phyloP scores from a whole-genome alignment of 2,888 invertebrate species.

The Acleris laterana region DNA sequence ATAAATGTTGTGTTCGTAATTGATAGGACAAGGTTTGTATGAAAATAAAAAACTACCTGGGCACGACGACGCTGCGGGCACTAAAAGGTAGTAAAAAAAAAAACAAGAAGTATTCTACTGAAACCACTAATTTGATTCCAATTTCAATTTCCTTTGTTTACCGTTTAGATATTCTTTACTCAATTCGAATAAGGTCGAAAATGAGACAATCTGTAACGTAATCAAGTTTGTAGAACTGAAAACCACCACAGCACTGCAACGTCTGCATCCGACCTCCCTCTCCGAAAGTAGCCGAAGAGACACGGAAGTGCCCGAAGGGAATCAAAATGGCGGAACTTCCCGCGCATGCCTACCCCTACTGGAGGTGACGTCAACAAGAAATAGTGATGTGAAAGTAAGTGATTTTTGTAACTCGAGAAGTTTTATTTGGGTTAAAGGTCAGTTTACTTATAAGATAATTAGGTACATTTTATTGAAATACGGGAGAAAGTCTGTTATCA shows the following conservation, averaged over 20 bases:
- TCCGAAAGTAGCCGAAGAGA: conserved; percentile 50
- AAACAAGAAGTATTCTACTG: too few relatives aligned
- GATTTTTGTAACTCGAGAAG: neutral
- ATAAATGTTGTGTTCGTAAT: too few relatives aligned
- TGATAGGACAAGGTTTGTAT: neutral
- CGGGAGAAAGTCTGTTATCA: too few relatives aligned
- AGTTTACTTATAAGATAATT: too few relatives aligned
- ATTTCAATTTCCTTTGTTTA: neutral
- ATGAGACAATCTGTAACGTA: neutral
- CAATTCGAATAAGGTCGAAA: neutral
- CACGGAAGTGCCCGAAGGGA: conserved; percentile 52
- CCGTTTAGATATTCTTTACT: neutral
- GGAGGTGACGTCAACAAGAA: conserved; percentile 60
- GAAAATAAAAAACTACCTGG: neutral
- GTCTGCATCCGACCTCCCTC: conserved; percentile 42
- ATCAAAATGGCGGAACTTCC: conserved; percentile 64
- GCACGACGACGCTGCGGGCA: too few relatives aligned
- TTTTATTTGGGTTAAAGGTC: too few relatives aligned
- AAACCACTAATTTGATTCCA: neutral
- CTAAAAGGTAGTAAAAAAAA: too few relatives aligned
- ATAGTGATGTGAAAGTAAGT: conserved; percentile 53
- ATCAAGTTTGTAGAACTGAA: conserved; percentile 1
- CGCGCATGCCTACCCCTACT: conserved; percentile 70
- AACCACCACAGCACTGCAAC: conserved; percentile 27
- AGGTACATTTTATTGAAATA: too few relatives aligned